Evolutionary conservation across 2,888 invertebrate genomes (phyloP), one percentile per base, ranked within the genome.

Genomic region (Ennomos quercinarius): DNA sequence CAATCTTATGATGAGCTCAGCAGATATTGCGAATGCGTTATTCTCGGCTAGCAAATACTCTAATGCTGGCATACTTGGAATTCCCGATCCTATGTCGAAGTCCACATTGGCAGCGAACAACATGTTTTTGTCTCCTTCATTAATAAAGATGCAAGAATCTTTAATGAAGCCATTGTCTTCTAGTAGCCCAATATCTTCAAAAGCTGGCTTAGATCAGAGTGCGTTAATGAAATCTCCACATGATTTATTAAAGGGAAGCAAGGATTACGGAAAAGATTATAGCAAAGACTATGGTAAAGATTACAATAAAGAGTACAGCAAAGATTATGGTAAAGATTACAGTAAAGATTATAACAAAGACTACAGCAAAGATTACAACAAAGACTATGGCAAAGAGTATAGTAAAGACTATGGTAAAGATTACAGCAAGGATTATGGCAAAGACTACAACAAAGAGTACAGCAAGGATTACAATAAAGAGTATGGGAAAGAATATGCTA

Each of bases 71-170:
- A 89, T 95, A 52, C 85, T 95, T 38, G 94, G 94, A 6, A 94
- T 96, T 69, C 95, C 96, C 0, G 97, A 97, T 83, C 96, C 96
- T 0, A 93, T 97, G 89, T 95, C 96, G 0, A 96, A 96, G 76
- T 94, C 95, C 10, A 95, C 96, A 35, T 86, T 96, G 66, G 95
- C 95, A 9, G 95, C 96, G 0, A 96, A 96, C 73, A 97, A 96
- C 77, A 95, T 97, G 93, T 97, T 96, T 68, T 91, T 97, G 71
- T 94, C 96, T 8, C 96, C 96, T 12, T 95, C 95, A 38, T 82
- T 96, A 61, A 93, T 96, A 66, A 96, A 96, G 87, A 95, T 96
- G 92, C 96, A 96, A 76, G 95, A 95, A 75, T 87, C 93, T 40
- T 75, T 93, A 9, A 83, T 95, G 62, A 94, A 95, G 77, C 95